phyloP scores from a whole-genome alignment of 2,113 vertebrate genomes.

The Grammomys dolichurus region DNA sequence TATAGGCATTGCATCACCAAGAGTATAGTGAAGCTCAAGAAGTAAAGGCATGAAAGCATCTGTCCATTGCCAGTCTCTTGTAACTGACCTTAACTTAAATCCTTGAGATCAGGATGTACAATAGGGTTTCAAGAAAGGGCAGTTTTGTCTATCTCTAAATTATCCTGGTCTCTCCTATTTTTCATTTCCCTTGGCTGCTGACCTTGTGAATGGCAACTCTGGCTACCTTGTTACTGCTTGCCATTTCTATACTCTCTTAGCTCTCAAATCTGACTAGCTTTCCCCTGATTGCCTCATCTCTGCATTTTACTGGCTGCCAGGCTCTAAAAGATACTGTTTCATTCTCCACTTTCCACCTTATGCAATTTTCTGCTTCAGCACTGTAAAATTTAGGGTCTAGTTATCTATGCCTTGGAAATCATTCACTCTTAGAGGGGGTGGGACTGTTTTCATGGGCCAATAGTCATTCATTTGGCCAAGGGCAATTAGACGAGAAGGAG shows the following conservation, averaged over 20 bases:
- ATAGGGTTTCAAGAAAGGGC: neutral
- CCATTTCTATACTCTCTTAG: conserved; percentile 24
- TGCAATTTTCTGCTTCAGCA: conserved; percentile 65
- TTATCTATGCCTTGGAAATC: conserved; percentile 67
- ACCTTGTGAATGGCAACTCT: neutral
- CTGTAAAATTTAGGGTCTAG: conserved; percentile 57
- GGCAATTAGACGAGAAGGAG: conserved; percentile 68
- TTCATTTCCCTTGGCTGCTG: conserved; percentile 37
- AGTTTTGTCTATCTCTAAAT: neutral
- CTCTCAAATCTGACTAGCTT: neutral
- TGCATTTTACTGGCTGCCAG: conserved; percentile 44
- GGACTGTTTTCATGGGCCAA: conserved; percentile 30
- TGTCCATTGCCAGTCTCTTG: conserved; percentile 1
- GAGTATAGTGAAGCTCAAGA: neutral
- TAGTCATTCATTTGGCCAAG: conserved; percentile 68
- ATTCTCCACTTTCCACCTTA: conserved; percentile 54
- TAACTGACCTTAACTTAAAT: conserved; percentile 52
- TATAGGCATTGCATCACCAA: neutral
- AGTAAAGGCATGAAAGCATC: neutral
- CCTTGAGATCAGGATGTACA: neutral
- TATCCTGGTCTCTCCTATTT: neutral
- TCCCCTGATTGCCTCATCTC: conserved; percentile 34
- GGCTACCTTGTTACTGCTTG: neutral
- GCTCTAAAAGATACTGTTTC: conserved; percentile 56
- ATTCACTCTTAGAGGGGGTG: conserved; percentile 36